These are phyloP conservation scores for Melanophora roralis DNA, from an alignment of 2,888 invertebrate genomes.

Conservation along the genomic window DNA sequence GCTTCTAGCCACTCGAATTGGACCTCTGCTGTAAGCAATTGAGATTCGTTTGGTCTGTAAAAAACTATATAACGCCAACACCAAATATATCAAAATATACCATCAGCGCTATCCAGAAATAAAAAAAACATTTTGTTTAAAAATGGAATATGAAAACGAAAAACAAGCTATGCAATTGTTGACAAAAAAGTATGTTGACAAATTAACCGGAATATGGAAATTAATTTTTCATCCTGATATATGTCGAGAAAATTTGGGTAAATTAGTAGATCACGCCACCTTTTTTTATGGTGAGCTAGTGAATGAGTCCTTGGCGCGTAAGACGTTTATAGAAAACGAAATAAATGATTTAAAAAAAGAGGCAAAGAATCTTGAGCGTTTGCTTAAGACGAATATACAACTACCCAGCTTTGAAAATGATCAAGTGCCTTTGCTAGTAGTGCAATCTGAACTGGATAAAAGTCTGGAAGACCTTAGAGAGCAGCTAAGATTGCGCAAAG, in stretches of 20 bases:
- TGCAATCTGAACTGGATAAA: conserved; percentile 80
- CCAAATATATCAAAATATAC: too few relatives aligned
- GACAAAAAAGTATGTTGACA: conserved; percentile 67
- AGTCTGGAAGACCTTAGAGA: conserved; percentile 80
- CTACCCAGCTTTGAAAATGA: conserved; percentile 67
- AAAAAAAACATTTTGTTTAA: not conserved
- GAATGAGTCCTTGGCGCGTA: conserved; percentile 80
- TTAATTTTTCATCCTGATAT: conserved; percentile 70
- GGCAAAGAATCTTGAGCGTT: conserved; percentile 69
- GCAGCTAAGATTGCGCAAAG: conserved; percentile 78
- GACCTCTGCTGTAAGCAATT: too few relatives aligned
- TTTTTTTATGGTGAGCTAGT: conserved; percentile 81
- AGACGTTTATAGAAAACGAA: conserved; percentile 78
- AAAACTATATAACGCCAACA: too few relatives aligned
- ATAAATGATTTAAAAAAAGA: conserved; percentile 77
- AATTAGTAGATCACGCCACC: conserved; percentile 76
- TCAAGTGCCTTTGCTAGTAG: conserved; percentile 76
- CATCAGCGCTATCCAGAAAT: too few relatives aligned
- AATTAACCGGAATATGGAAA: conserved; percentile 70
- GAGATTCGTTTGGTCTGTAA: too few relatives aligned
- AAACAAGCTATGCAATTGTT: conserved; percentile 67
- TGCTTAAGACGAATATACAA: conserved; percentile 69
- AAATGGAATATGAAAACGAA: conserved; percentile 64
- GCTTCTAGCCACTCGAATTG: too few relatives aligned
- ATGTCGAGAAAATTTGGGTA: conserved; percentile 68